Base-by-base conservation (phyloP, 2,797 vertebrate genomes). In the Crenichthys baileyi region DNA sequence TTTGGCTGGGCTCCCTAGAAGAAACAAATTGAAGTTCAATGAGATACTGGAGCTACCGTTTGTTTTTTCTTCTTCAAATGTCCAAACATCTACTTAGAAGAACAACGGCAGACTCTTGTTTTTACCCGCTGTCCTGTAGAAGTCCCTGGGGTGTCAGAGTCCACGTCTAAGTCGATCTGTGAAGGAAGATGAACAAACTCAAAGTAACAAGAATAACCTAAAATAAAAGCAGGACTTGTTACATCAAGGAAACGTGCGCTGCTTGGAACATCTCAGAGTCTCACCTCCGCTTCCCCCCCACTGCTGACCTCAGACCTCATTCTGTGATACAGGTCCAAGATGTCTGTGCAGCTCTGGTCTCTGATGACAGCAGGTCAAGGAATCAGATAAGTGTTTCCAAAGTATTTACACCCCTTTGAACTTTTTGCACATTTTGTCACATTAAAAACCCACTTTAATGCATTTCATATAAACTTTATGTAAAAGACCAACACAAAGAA, bases 101-200 rank as follows among this genome's bases (percentile, higher is more conserved):
- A 67, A 29, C 18, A 55, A 3, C 5, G 48, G 55, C 5, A 55
- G 51, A 72, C 20, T 72, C 13, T 20, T 65, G 8, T 15, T 61
- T 95, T 97, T 83, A 98, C 98, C 85, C 90, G 92, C 83, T 96
- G 96, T 89, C 97, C 97, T 79, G 97, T 93, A 44, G 98, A 99
- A 44, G 98, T 99, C 77, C 98, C 97, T 12, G 98, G 98, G 79
- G 96, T 97, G 5, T 99, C 98, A 0, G 98, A 99, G 94, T 99
- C 98, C 56, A 98, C 92, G 7, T 99, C 97, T 46, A 97, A 92
- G 78, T 96, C 97, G 80, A 93, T 94, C 97, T 98, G 92, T 88
- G 92, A 85, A 81, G 51, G 26, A 71, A 78, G 20, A 80, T 6
- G 77, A 13, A 18, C 0, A 83, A 76, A 80, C 1, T 4, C 44